phyloP scores from a whole-genome alignment of 2,113 vertebrate species.

The Phylloscopus trochilus region DNA sequence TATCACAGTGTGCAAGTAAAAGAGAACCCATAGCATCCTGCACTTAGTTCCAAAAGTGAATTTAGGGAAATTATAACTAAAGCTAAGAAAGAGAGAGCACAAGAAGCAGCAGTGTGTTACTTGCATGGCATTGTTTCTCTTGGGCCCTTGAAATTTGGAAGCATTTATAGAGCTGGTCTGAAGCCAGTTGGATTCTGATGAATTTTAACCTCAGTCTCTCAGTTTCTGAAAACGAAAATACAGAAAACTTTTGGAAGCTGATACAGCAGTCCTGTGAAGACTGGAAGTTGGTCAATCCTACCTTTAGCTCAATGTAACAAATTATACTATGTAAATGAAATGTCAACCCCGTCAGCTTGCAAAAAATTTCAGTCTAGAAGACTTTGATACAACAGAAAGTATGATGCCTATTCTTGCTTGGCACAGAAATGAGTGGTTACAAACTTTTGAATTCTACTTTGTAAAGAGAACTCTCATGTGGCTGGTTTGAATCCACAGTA shows the following conservation, averaged over 20 bases:
- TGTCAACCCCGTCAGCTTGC: not conserved
- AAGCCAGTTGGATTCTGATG: constrained; percentile 29
- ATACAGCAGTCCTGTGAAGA: not conserved
- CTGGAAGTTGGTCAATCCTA: not conserved
- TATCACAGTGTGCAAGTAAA: not conserved
- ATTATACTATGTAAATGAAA: not conserved
- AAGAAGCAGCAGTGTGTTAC: not conserved
- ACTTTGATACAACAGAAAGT: not conserved
- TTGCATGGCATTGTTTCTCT: constrained; percentile 43
- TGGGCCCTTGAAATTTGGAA: constrained; percentile 42
- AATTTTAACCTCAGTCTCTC: constrained; percentile 29
- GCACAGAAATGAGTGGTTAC: not conserved
- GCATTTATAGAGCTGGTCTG: not conserved
- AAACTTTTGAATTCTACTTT: not conserved
- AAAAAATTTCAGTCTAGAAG: not conserved
- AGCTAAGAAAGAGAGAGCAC: not conserved
- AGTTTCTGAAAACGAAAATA: constrained; percentile 37
- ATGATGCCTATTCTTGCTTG: not conserved
- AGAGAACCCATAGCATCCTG: not conserved
- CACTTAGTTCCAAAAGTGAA: not conserved
- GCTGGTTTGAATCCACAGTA: not conserved
- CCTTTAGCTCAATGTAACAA: not conserved
- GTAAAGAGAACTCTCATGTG: not conserved
- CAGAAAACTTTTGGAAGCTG: constrained; percentile 9
- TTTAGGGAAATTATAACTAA: not conserved